Evolutionary conservation across 2,888 invertebrate species (phyloP), one percentile per base, ranked within the genome.

Genomic region (Enoplolaimus lenunculus): DNA sequence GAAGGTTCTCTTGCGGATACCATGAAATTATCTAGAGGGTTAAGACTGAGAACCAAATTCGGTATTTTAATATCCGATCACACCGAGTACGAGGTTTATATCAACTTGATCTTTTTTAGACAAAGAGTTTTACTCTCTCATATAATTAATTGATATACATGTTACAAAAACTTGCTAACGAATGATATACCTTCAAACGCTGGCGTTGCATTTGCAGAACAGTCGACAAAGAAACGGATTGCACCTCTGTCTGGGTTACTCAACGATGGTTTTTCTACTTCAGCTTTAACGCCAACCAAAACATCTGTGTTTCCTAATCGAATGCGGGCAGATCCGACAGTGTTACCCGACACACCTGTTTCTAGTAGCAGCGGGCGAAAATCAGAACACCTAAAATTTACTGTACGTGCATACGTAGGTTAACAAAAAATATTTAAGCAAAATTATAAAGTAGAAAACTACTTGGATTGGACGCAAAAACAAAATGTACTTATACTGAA

Each of bases 181-280:
- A n/a, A n/a, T n/a, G n/a, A n/a, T n/a, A n/a, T 59, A 1, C 95
- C 97, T 84, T 97, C 95, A 84, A 95, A 97, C 78, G 89, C 90
- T 1, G 94, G 93, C 1, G 93, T 90, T 1, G 95, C 97, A 86
- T 93, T 95, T 7, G 95, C 95, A 30, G 95, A 95, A 82, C 93
- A 94, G 81, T 97, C 95, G 29, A 95, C 91, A 83, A 92, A 93
- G 82, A 97, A 95, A 79, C 93, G 91, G 45, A 98, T 84, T 83
- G 90, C 89, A 34, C 95, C 95, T 78, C 88, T 86, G 68, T 87
- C 83, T 0, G 91, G 90, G 73, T 85, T 86, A 34, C 88, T 87
- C 1, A 87, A 85, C 72, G 84, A 85, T 1, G 94, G 92, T 68
- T 86, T 83, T 79, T 91, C 92, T 21, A 84, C 75, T 71, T 83